Evolutionary conservation across 2,113 vertebrate species (phyloP).

Genomic region (Cercocebus atys): DNA sequence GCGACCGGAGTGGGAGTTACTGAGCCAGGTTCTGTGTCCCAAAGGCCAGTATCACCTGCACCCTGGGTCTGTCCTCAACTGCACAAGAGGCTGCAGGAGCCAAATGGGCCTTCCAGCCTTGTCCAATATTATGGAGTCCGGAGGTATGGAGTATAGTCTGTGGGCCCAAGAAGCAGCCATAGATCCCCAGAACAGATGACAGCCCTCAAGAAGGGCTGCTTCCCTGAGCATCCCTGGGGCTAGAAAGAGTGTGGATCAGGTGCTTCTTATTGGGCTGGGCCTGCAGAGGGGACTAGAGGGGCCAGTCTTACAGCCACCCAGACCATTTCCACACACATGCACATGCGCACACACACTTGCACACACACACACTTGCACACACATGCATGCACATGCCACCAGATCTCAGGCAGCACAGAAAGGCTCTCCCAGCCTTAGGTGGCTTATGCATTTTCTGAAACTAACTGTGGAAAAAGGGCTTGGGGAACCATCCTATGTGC

Average conservation of each 20-base stretch:
- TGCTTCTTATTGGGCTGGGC: neutral
- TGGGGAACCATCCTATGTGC: neutral
- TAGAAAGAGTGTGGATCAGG: neutral
- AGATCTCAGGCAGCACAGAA: neutral
- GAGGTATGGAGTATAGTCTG: rapidly evolving
- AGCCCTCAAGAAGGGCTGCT: neutral
- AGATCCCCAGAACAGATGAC: neutral
- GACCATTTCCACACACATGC: neutral
- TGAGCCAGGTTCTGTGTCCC: neutral
- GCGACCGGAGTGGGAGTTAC: rapidly evolving
- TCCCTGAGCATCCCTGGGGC: neutral
- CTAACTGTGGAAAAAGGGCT: neutral
- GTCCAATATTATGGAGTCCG: neutral
- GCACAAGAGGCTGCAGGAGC: neutral
- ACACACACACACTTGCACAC: too few species aligned
- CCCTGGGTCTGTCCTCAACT: neutral
- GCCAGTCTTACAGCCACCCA: neutral
- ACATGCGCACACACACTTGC: neutral
- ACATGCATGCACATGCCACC: neutral
- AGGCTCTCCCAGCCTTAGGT: neutral
- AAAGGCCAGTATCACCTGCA: neutral
- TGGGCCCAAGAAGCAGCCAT: neutral
- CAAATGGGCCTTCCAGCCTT: rapidly evolving
- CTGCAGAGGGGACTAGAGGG: neutral
- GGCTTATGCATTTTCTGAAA: neutral